These are phyloP conservation scores for Melanerpes aurifrons DNA, from an alignment of 2,113 vertebrate genomes.

Conservation along the genomic window DNA sequence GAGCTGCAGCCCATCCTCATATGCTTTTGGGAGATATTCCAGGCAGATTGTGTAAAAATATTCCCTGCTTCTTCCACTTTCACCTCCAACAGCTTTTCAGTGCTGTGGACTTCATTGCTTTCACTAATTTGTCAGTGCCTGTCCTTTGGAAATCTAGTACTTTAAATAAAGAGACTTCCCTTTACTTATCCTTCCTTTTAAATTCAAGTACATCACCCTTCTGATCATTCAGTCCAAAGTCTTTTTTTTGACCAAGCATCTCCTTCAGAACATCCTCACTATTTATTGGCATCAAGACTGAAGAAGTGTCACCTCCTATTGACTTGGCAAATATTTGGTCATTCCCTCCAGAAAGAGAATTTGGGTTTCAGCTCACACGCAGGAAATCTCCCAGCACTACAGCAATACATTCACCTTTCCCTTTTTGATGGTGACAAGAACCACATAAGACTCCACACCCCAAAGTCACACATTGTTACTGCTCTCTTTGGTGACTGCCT, in stretches of 20 bases:
- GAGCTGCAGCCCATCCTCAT: background rate
- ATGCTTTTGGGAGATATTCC: background rate
- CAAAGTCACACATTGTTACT: background rate
- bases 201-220: background rate
- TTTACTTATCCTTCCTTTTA: background rate
- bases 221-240: background rate
- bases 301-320: background rate
- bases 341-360: background rate
- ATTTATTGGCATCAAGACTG: background rate
- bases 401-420: background rate
- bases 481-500: background rate
- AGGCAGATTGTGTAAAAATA: background rate
- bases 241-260: background rate
- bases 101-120: background rate
- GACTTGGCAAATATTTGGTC: background rate
- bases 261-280: background rate
- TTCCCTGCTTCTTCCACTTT: background rate
- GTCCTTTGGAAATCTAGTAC: background rate
- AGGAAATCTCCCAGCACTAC: background rate
- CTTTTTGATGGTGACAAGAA: background rate
- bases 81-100: background rate
- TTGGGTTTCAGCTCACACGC: background rate
- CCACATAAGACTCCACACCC: background rate
- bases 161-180: background rate
- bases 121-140: background rate